These are phyloP conservation scores for Sminthurinus signatus DNA, from an alignment of 1,140 invertebrate genomes.

Conservation along the genomic window DNA sequence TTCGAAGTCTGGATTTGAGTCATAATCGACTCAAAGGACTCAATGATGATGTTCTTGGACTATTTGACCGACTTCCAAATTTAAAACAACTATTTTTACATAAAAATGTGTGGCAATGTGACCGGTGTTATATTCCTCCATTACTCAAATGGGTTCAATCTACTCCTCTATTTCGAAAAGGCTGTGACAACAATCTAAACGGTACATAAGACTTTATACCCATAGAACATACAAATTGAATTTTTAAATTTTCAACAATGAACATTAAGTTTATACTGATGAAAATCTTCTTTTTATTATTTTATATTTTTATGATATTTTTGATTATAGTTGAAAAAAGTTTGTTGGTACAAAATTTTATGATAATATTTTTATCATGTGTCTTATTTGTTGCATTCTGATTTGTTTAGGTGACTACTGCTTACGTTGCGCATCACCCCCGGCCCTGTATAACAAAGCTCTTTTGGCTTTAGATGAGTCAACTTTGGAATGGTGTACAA, in stretches of 20 bases:
- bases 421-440: constrained; percentile 32
- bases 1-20: constrained; percentile 31
- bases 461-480: constrained; percentile 28
- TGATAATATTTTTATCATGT: no score
- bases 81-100: constrained; percentile 27
- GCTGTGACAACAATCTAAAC: constrained; percentile 21
- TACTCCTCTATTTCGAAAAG: constrained; percentile 21
- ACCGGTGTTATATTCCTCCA: constrained; percentile 34
- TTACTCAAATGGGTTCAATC: constrained; percentile 32
- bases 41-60: constrained; percentile 21
- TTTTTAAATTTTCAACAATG: no score
- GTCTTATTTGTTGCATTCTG: no score
- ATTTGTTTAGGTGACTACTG: constrained; percentile 30
- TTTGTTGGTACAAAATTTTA: no score
- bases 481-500: constrained; percentile 29
- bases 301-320: no score
- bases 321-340: no score
- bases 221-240: no score
- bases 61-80: constrained; percentile 22
- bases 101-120: constrained; percentile 36
- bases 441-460: constrained; percentile 22
- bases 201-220: constrained; percentile 14
- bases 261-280: no score
- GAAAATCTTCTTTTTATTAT: no score
- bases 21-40: constrained; percentile 34